Percentiles rank a stretch among this genome's conserved stretches.
Evolutionary conservation across 92 coral and sea anemone genomes (phyloP).

Genomic region (Micromussa lordhowensis): DNA sequence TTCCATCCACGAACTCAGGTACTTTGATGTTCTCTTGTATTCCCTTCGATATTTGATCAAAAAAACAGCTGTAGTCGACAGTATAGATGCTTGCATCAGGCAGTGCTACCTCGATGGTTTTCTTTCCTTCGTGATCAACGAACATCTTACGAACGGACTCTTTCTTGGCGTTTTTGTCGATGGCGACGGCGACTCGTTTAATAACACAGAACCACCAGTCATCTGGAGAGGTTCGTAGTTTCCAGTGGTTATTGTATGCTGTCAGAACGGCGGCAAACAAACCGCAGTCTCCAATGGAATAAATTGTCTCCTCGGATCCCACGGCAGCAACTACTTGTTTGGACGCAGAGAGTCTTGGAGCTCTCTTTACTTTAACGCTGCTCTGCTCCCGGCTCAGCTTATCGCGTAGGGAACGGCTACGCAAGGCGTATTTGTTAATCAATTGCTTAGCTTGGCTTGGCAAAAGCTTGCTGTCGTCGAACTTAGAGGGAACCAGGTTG

Average conservation of each 20-base stretch:
- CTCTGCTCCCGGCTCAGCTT: neutral
- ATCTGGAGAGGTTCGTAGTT: constrained; percentile 76
- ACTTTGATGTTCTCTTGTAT: constrained; percentile 67
- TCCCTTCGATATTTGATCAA: constrained; percentile 63
- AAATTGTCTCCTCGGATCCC: constrained; percentile 54
- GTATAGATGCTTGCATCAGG: constrained; percentile 50
- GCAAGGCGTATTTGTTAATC: neutral
- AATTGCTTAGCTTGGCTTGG: neutral
- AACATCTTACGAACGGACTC: constrained; percentile 63
- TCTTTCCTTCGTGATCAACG: constrained; percentile 72
- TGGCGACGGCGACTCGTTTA: constrained; percentile 67
- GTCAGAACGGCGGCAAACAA: constrained; percentile 59
- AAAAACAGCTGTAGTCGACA: constrained; percentile 72
- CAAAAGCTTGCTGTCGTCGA: constrained; percentile 9
- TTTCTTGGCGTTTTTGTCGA: constrained; percentile 64
- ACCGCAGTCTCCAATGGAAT: constrained; percentile 36
- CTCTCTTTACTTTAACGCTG: neutral
- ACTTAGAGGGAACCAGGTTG: constrained; percentile 5
- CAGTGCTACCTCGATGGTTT: constrained; percentile 60
- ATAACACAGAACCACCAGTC: constrained; percentile 88
- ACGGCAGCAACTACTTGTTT: constrained; percentile 23
- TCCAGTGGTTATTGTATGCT: constrained; percentile 80
- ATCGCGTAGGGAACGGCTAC: too few species aligned
- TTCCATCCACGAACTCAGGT: constrained; percentile 71
- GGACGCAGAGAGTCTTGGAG: neutral